Conservation (phyloP, 2,113 vertebrate genomes). For the Oplegnathus fasciatus region DNA sequence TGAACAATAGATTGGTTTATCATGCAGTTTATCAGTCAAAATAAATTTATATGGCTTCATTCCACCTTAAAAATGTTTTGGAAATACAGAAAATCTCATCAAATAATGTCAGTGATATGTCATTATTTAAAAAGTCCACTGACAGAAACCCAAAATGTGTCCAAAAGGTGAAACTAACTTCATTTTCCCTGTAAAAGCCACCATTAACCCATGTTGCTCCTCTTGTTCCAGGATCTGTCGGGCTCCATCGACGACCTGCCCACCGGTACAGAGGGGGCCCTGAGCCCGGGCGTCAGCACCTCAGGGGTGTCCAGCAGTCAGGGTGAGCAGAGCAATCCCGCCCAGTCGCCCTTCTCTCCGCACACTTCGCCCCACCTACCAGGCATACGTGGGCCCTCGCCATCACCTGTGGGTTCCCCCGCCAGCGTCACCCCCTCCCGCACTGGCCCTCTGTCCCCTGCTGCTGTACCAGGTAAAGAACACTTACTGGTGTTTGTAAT, state of each 20-base stretch:
- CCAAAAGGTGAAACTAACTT: not conserved
- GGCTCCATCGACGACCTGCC: slow-evolving; percentile 99
- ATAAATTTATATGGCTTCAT: not conserved
- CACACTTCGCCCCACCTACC: slow-evolving; percentile 98
- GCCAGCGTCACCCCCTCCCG: slow-evolving; percentile 95
- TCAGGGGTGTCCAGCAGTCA: slow-evolving; percentile 99
- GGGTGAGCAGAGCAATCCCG: slow-evolving; percentile 99
- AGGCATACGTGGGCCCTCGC: slow-evolving; percentile 96
- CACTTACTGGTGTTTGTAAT: not conserved
- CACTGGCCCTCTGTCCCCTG: slow-evolving; percentile 95
- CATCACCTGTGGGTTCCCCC: slow-evolving; percentile 97
- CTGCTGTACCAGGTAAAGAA: slow-evolving; percentile 93
- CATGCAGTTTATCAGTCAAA: not conserved
- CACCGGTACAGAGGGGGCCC: slow-evolving; percentile 95
- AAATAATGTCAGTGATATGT: not conserved
- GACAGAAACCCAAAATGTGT: too few relatives aligned
- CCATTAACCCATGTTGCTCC: not conserved
- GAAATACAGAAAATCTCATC: too few relatives aligned
- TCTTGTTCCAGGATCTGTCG: slow-evolving; percentile 91
- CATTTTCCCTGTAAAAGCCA: not conserved
- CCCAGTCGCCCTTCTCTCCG: slow-evolving; percentile 98
- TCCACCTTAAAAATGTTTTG: not conserved
- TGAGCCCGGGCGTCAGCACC: slow-evolving; percentile 98
- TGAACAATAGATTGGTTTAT: not conserved
- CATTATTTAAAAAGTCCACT: not conserved